These are phyloP conservation scores for Agrilus cyanescens DNA, from an alignment of 2,888 invertebrate genomes.

Conservation along the genomic window DNA sequence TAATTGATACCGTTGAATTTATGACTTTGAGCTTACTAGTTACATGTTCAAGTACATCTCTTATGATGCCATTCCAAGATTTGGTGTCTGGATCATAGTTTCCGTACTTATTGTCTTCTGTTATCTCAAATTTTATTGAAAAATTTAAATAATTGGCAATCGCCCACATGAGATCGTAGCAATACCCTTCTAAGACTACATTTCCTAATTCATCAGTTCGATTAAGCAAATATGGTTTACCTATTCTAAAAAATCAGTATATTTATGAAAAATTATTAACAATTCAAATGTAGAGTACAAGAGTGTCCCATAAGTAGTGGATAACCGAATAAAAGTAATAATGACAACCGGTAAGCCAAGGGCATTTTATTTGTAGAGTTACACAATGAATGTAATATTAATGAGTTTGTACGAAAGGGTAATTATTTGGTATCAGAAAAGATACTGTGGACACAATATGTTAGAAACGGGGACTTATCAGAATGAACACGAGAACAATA, in stretches of 20 bases:
- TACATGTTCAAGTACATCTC: constrained; percentile 63
- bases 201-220: constrained; percentile 51
- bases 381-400: no score
- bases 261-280: no score
- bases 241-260: constrained; percentile 40
- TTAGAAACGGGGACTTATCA: no score
- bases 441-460: no score
- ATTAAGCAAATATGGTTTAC: constrained; percentile 57
- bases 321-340: no score
- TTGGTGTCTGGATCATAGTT: constrained; percentile 53
- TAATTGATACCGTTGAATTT: background rate
- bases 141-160: constrained; percentile 48
- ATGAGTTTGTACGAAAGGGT: no score
- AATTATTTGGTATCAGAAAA: no score
- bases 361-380: no score
- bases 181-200: constrained; percentile 75
- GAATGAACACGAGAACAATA: no score
- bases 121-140: constrained; percentile 57
- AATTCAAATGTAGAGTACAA: no score
- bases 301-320: no score
- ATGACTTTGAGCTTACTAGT: background rate
- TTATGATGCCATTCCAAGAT: constrained; percentile 68
- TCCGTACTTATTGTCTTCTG: constrained; percentile 57
- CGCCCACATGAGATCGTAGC: constrained; percentile 77
- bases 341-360: no score